Conservation (phyloP, 2,888 invertebrate genomes). For the Cremastobaeus sp. region DNA sequence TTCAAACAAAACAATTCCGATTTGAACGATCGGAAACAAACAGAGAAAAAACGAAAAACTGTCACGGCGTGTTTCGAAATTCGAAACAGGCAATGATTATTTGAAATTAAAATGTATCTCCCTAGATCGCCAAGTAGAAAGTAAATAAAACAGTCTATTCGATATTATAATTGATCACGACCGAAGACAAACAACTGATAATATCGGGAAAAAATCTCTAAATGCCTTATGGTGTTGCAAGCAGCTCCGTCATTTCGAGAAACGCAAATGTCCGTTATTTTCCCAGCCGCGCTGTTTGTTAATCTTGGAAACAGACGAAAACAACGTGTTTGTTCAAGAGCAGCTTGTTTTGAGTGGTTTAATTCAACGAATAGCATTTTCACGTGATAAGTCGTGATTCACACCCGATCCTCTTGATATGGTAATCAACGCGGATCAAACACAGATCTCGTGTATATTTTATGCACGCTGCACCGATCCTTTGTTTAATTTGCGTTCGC, state of each 20-base stretch:
- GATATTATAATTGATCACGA: conserved; percentile 38
- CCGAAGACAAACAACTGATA: conserved; percentile 33
- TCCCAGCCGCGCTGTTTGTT: conserved; percentile 29
- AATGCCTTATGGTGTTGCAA: no score
- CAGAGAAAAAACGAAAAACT: no score
- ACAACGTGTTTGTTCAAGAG: conserved; percentile 43
- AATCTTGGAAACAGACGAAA: conserved; percentile 27
- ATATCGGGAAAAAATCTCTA: conserved; percentile 10
- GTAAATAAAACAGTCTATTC: conserved; percentile 10
- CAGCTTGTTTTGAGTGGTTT: conserved; percentile 18
- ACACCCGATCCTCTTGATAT: conserved; percentile 41
- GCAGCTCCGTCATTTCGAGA: conserved; percentile 27
- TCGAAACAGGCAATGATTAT: not conserved
- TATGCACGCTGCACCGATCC: conserved; percentile 1
- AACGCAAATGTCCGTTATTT: conserved; percentile 25
- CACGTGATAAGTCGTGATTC: conserved; percentile 36
- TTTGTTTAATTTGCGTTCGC: conserved; percentile 9
- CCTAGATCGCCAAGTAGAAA: not conserved
- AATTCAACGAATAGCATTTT: conserved; percentile 41
- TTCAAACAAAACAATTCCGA: no score
- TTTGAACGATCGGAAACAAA: no score
- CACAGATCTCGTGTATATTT: conserved; percentile 36
- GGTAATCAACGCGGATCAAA: conserved; percentile 22
- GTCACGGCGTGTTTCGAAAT: not conserved
- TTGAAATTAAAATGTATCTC: conserved; percentile 19